A percentile compares a stretch with the other conserved stretches of the same genome.
Evolutionary conservation across 2,113 vertebrate genomes (phyloP).

Genomic region (Piliocolobus tephrosceles): DNA sequence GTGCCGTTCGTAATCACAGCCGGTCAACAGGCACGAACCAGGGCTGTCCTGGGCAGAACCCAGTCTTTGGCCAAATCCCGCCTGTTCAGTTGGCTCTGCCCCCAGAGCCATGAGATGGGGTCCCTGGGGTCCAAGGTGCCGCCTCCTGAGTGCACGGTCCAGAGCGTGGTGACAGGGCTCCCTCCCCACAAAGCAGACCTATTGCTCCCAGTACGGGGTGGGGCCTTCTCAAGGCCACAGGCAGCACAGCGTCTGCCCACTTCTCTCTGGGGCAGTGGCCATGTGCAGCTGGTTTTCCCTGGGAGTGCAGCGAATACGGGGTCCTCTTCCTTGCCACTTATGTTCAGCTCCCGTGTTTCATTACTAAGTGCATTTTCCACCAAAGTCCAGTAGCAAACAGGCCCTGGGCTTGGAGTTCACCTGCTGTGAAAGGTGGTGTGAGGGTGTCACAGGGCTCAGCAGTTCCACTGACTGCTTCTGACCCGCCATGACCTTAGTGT

Average conservation of each 20-base stretch:
- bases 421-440: neutral
- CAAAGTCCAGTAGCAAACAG: neutral
- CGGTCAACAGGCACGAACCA: neutral
- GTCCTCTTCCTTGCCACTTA: neutral
- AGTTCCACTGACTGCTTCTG: neutral
- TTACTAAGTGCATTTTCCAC: neutral
- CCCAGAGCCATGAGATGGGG: neutral
- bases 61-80: neutral
- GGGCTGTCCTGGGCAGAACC: neutral
- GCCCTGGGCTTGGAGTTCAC: neutral
- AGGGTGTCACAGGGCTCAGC: neutral
- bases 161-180: neutral
- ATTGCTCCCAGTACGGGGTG: neutral
- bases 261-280: neutral
- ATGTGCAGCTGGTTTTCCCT: neutral
- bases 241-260: neutral
- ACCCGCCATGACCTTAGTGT: neutral
- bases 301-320: neutral
- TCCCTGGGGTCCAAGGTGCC: neutral
- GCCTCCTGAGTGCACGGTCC: neutral
- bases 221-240: neutral
- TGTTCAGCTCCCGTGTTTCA: rapidly evolving
- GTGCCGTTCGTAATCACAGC: rapidly evolving
- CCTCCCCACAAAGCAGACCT: neutral
- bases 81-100: neutral